These are phyloP conservation scores for Digitonthophagus gazella DNA, from an alignment of 2,888 invertebrate genomes.

Conservation along the genomic window DNA sequence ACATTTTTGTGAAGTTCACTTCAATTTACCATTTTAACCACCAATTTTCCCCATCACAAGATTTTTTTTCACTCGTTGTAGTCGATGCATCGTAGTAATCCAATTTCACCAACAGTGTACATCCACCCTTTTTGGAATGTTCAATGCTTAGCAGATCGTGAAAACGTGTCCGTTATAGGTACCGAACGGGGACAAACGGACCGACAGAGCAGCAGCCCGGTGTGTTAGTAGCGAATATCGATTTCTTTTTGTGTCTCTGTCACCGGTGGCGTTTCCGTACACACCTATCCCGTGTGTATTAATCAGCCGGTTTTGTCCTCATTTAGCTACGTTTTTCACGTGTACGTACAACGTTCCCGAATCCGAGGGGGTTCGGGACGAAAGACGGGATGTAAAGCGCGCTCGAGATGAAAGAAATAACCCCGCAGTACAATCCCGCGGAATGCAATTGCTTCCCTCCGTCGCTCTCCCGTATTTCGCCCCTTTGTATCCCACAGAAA, in stretches of 20 bases:
- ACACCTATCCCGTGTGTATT: background rate
- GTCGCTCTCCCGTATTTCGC: background rate
- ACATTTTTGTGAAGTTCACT: too few species aligned
- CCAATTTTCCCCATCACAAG: too few species aligned
- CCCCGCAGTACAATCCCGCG: background rate
- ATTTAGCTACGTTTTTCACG: too few species aligned
- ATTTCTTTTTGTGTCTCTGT: background rate
- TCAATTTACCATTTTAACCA: too few species aligned
- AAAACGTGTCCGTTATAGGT: background rate
- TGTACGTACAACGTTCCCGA: too few species aligned
- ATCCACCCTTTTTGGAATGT: background rate
- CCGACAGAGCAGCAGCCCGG: background rate
- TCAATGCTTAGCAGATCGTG: background rate
- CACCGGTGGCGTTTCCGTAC: background rate
- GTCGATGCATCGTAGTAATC: background rate
- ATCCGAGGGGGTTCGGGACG: background rate
- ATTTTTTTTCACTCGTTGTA: background rate
- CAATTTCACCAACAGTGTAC: background rate
- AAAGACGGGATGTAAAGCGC: background rate
- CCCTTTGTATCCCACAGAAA: background rate
- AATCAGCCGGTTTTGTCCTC: too few species aligned
- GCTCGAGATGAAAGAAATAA: background rate
- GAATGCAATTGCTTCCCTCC: background rate
- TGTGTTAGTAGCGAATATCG: background rate
- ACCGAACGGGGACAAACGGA: background rate